Evolutionary conservation across 2,113 vertebrate genomes (phyloP).

Genomic region (Felis chaus): DNA sequence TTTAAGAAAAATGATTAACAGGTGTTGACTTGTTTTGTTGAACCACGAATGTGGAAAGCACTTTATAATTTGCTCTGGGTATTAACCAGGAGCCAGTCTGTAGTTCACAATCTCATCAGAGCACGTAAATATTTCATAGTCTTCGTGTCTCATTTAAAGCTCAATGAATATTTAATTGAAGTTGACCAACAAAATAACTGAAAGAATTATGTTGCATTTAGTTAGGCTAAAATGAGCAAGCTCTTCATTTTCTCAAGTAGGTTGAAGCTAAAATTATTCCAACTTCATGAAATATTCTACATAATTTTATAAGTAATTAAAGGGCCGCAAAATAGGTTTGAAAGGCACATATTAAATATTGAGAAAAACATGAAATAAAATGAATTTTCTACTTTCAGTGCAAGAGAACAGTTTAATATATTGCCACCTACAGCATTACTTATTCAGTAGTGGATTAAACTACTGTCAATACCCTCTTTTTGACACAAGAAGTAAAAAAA

Average conservation of each 20-base stretch:
- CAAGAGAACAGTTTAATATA: conserved; percentile 53
- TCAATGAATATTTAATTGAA: conserved; percentile 76
- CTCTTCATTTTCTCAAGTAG: conserved; percentile 72
- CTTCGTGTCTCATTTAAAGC: conserved; percentile 45
- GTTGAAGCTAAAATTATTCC: conserved; percentile 72
- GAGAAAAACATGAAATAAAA: conserved; percentile 66
- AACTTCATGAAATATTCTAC: conserved; percentile 73
- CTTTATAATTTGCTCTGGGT: conserved; percentile 61
- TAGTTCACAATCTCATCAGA: conserved; percentile 60
- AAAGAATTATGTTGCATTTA: conserved; percentile 72
- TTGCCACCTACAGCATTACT: conserved; percentile 39
- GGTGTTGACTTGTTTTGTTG: conserved; percentile 67
- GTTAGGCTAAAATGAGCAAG: conserved; percentile 72
- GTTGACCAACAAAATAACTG: conserved; percentile 73
- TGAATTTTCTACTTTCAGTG: conserved; percentile 52
- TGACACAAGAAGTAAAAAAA: conserved; percentile 51
- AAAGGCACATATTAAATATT: conserved; percentile 56
- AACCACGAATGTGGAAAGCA: conserved; percentile 18
- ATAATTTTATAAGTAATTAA: conserved; percentile 66
- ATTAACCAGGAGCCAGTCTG: conserved; percentile 60
- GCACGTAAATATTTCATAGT: conserved; percentile 69
- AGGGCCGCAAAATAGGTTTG: conserved; percentile 66
- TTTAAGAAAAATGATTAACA: conserved; percentile 69
- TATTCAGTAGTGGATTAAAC: conserved; percentile 44
- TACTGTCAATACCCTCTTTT: conserved; percentile 39